Percentiles rank a stretch among this genome's conserved stretches.
phyloP scores from a whole-genome alignment of 2,797 vertebrate genomes.

The Lemur catta region DNA sequence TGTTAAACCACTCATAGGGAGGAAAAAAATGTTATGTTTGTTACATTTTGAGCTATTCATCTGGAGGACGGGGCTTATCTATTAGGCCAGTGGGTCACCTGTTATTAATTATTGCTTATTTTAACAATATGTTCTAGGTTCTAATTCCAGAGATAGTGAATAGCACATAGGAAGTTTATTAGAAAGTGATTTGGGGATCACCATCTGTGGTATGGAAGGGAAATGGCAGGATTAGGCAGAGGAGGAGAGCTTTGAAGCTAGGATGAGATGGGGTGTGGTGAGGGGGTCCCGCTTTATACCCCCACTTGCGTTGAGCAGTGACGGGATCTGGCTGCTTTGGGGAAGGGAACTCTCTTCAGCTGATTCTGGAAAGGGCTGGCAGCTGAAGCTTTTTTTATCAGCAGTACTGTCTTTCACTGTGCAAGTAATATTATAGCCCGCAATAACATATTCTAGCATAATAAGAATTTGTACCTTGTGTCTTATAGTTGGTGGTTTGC shows the following conservation, averaged over 20 bases:
- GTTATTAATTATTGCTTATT: not conserved
- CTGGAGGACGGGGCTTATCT: not conserved
- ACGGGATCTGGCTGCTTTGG: not conserved
- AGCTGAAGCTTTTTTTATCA: not conserved
- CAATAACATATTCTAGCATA: not conserved
- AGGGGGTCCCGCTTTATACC: not conserved
- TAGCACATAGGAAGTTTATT: not conserved
- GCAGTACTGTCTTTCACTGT: not conserved
- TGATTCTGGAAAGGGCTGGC: not conserved
- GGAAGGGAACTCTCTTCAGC: not conserved
- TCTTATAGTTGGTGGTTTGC: not conserved
- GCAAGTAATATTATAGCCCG: not conserved
- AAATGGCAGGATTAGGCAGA: not conserved
- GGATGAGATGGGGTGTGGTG: accelerated
- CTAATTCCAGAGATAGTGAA: not conserved
- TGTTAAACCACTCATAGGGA: not conserved
- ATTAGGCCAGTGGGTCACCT: not conserved
- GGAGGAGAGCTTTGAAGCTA: not conserved
- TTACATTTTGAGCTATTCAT: not conserved
- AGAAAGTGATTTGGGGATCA: not conserved
- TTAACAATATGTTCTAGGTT: not conserved
- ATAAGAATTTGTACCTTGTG: not conserved
- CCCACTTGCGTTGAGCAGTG: not conserved
- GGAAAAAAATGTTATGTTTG: not conserved
- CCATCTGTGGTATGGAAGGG: not conserved